phyloP scores from a whole-genome alignment of 2,888 invertebrate species.

The Andrena fulva region DNA sequence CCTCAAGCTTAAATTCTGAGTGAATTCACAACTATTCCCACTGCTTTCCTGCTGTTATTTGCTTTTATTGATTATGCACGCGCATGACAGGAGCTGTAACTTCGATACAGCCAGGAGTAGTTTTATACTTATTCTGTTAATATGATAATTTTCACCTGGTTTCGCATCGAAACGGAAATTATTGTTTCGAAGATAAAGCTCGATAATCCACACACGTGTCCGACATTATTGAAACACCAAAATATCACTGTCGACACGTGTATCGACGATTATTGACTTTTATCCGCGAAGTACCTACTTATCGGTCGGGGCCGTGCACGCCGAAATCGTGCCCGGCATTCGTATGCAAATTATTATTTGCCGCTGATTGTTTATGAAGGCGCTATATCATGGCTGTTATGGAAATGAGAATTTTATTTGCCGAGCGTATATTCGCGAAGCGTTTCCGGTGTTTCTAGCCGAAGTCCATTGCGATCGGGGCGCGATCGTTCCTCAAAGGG shows the following conservation, averaged over 20 bases:
- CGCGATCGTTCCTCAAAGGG: constrained; percentile 2
- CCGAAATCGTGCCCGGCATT: neutral
- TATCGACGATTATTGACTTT: constrained; percentile 8
- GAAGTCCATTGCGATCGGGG: neutral
- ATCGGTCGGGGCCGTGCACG: neutral
- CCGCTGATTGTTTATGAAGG: neutral
- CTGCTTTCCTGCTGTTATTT: too few relatives aligned
- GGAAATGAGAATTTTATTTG: constrained; percentile 7
- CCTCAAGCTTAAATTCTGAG: too few relatives aligned
- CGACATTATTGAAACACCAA: neutral
- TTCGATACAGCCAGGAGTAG: too few relatives aligned
- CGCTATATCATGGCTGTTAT: neutral
- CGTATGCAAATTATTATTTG: constrained; percentile 17
- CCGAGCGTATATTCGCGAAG: neutral
- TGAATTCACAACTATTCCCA: too few relatives aligned
- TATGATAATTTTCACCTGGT: too few relatives aligned
- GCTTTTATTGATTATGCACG: too few relatives aligned
- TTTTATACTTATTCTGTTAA: too few relatives aligned
- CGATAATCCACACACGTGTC: too few relatives aligned
- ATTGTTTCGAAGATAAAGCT: too few relatives aligned
- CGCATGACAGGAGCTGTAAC: too few relatives aligned
- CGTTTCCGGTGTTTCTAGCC: neutral
- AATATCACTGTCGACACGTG: neutral
- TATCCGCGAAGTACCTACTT: neutral
- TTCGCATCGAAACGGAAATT: too few relatives aligned